phyloP scores from a whole-genome alignment of 2,888 invertebrate genomes.

The Papilio protenor region DNA sequence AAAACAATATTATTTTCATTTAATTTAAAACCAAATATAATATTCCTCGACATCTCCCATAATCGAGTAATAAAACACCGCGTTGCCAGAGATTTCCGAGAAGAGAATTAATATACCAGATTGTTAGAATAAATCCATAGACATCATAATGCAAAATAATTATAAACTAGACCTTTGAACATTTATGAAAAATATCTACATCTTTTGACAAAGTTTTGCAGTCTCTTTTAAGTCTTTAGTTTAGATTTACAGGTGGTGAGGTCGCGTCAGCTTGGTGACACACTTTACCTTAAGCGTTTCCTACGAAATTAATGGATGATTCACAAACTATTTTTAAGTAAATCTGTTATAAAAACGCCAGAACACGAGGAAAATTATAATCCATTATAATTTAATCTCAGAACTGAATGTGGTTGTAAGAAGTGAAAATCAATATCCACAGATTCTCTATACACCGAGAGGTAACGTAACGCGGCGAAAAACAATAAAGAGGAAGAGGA shows the following conservation, averaged over 20 bases:
- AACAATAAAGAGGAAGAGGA: conserved; percentile 67
- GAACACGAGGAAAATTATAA: not conserved
- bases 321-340: not conserved
- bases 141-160: not conserved
- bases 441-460: not conserved
- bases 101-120: not conserved
- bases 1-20: not conserved
- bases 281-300: not conserved
- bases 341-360: not conserved
- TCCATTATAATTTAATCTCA: not conserved
- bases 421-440: not conserved
- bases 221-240: not conserved
- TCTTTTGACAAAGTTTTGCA: not conserved
- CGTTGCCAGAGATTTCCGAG: not conserved
- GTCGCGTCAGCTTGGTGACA: not conserved
- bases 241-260: not conserved
- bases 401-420: not conserved
- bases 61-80: not conserved
- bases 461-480: conserved; percentile 58
- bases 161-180: too few species aligned
- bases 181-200: too few species aligned
- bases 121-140: not conserved
- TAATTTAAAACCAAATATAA: not conserved
- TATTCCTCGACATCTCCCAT: not conserved
- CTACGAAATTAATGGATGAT: not conserved